phyloP scores from a whole-genome alignment of 2,113 vertebrate species.

The Panthera tigris region DNA sequence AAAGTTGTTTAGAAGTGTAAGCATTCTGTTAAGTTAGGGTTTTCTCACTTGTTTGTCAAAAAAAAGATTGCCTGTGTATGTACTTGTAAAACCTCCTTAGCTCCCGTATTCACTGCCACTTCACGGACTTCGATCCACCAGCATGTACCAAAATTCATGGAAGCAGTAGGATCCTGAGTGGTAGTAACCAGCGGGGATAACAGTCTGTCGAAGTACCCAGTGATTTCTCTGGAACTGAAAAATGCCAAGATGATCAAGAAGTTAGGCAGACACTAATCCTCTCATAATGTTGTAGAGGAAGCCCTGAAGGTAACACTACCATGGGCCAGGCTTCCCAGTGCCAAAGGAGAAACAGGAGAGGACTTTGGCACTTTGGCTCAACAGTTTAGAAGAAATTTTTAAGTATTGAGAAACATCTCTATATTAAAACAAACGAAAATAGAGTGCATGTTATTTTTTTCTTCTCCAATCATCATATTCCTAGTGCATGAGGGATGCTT shows the following conservation, averaged over 20 bases:
- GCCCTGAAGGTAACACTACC: neutral
- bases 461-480: neutral
- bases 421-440: neutral
- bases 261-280: neutral
- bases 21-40: neutral
- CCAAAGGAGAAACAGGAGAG: neutral
- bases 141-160: neutral
- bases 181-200: neutral
- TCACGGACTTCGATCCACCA: neutral
- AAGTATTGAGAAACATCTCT: slow-evolving; percentile 21
- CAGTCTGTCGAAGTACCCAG: neutral
- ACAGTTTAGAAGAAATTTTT: neutral
- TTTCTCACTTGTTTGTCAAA: neutral
- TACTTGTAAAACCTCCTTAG: neutral
- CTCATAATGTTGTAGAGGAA: neutral
- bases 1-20: neutral
- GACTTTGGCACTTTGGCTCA: neutral
- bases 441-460: neutral
- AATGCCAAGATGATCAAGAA: neutral
- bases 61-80: neutral
- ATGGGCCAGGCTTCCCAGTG: neutral
- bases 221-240: neutral
- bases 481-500: neutral
- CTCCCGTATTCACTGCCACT: neutral
- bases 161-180: neutral